A percentile compares a stretch with the other conserved stretches of the same genome.
phyloP scores from a whole-genome alignment of 2,113 vertebrate genomes.

The Cardinalis cardinalis region DNA sequence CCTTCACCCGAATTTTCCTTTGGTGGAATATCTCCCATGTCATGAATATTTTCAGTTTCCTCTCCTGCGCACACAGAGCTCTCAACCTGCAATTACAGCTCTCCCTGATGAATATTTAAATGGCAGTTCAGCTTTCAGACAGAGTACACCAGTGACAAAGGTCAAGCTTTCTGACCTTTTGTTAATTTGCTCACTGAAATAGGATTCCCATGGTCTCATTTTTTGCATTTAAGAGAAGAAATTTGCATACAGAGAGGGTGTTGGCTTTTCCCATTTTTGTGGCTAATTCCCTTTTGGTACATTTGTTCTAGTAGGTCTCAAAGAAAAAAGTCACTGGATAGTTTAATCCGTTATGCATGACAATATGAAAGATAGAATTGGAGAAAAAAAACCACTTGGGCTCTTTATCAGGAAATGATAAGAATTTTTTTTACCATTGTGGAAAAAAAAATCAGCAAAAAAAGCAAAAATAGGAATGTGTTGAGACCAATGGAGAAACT shows the following conservation, averaged over 20 bases:
- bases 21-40: neutral
- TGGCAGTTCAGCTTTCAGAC: constrained; percentile 65
- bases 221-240: neutral
- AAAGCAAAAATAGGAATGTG: neutral
- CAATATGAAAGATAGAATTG: neutral
- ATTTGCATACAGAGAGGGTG: neutral
- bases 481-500: neutral
- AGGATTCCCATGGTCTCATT: constrained; percentile 13
- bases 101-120: constrained; percentile 70
- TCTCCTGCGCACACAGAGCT: neutral
- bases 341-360: neutral
- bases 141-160: constrained; percentile 33
- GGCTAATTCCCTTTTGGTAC: neutral
- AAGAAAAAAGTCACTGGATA: neutral
- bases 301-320: neutral
- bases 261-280: neutral
- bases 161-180: constrained; percentile 73
- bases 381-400: neutral
- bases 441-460: neutral
- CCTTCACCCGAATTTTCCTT: neutral
- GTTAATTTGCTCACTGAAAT: constrained; percentile 68
- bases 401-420: neutral
- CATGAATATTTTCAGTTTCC: neutral
- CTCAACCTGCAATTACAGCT: constrained; percentile 34
- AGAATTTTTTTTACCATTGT: neutral